These are phyloP conservation scores for Haliaeetus leucogaster DNA, from an alignment of 2,113 vertebrate genomes.

Conservation along the genomic window DNA sequence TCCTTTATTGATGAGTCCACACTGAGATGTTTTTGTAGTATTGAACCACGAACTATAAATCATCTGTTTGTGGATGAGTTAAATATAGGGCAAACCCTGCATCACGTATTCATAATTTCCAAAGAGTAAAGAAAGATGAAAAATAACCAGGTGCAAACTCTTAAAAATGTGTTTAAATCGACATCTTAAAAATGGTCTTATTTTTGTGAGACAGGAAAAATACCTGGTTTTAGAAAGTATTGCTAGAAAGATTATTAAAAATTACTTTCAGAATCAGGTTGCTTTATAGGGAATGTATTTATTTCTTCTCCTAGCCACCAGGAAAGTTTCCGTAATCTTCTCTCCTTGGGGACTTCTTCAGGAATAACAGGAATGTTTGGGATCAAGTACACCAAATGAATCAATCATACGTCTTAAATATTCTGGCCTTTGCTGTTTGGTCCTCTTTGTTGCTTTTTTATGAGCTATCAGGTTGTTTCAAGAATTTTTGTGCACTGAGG, in stretches of 20 bases:
- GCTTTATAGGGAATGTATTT: neutral
- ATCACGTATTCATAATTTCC: neutral
- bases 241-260: neutral
- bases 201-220: neutral
- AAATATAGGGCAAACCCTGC: neutral
- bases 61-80: neutral
- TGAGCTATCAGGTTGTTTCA: neutral
- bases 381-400: neutral
- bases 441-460: neutral
- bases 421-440: neutral
- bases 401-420: neutral
- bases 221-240: neutral
- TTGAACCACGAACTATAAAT: neutral
- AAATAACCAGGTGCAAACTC: neutral
- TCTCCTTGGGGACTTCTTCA: neutral
- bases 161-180: neutral
- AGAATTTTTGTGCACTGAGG: neutral
- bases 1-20: neutral
- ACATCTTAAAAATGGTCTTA: neutral
- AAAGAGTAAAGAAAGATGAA: neutral
- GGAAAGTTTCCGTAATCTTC: neutral
- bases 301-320: neutral
- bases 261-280: neutral
- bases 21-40: neutral
- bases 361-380: neutral